Evolutionary conservation across 1,140 invertebrate genomes (phyloP), one percentile per base, ranked within the genome.

Genomic region (Neomicropteryx cornuta): DNA sequence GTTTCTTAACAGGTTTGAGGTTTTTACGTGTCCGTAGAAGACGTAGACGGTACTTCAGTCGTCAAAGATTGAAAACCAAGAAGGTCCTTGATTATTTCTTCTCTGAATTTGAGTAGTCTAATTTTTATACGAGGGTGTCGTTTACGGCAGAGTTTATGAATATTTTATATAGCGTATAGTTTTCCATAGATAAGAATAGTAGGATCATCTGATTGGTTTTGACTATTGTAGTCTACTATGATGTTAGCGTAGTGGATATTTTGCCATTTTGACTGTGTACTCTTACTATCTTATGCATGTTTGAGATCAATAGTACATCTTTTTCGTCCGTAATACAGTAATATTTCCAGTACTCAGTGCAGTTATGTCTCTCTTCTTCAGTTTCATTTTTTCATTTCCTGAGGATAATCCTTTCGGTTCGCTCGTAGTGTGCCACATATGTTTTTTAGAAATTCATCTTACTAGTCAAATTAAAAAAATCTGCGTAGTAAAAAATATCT

Each of bases 401-500:
- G 8, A 8, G 23, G 23, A 13, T 27, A 8, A 8, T 13, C 13
- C 13, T 13, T 27, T 8, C 23, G 23, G 23, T 8, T 27, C 13
- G 8, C 13, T 32, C 14, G 30, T 32, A 32, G 17, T 13, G 30
- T 24, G n/a, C 36, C 4, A 4, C 30, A 32, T 32, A 32, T 14
- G 17, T 32, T 14, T 14, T 32, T 16, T 32, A 11, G 5, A 16
- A 6, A 13, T 16, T 16, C 6, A 32, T 11, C 5, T 16, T 5
- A 8, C 17, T 32, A 13, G 30, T 32, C 17, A 14, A 5, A 14
- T 8, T 5, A 32, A 6, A n/a, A n/a, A n/a, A n/a, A n/a, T n/a
- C 30, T 32, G 30, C n/a, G 14, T 32, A 13, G 30, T 14, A 32
- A 14, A 32, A 32, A 14, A 13, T 32, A 16, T 32, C 30, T 32